Evolutionary conservation across 37 sponge, comb jelly and placozoan genomes (phyloP).

Genomic region (Corticium candelabrum): DNA sequence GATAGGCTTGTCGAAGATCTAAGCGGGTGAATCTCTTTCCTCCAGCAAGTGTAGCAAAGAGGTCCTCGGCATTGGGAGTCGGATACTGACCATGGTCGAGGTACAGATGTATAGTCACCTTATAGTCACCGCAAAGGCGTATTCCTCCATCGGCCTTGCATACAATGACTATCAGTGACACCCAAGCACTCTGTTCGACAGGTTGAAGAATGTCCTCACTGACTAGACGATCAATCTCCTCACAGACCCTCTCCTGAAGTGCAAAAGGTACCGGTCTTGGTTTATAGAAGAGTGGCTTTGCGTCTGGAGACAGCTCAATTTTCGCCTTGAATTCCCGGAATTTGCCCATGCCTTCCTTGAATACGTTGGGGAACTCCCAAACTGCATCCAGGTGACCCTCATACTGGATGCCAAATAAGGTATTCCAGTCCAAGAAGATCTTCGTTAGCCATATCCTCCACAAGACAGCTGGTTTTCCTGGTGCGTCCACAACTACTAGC

Average conservation of each 20-base stretch:
- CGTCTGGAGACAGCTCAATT: constrained; percentile 3
- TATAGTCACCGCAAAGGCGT: constrained; percentile 39
- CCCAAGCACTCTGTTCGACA: constrained; percentile 18
- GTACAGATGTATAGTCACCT: constrained; percentile 13
- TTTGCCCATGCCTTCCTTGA: constrained; percentile 14
- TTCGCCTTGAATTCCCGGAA: constrained; percentile 1
- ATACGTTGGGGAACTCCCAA: too few species aligned
- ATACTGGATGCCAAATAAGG: neutral
- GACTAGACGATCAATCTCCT: constrained; percentile 27
- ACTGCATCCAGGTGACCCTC: too few species aligned
- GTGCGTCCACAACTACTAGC: too few species aligned
- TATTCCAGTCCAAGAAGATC: neutral
- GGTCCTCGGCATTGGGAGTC: constrained; percentile 19
- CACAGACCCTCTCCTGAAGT: constrained; percentile 8
- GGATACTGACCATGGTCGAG: constrained; percentile 26
- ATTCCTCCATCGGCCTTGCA: constrained; percentile 20
- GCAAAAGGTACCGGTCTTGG: constrained; percentile 33
- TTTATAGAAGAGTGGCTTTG: constrained; percentile 14
- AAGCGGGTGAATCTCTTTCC: constrained; percentile 15
- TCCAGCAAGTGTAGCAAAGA: constrained; percentile 20
- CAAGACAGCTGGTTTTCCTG: neutral
- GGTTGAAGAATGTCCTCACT: constrained; percentile 9
- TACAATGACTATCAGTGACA: constrained; percentile 26
- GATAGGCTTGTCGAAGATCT: too few species aligned
- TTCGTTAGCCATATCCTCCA: neutral